Conservation (phyloP, 92 coral and sea anemone species). For the Actinernus sp. region DNA sequence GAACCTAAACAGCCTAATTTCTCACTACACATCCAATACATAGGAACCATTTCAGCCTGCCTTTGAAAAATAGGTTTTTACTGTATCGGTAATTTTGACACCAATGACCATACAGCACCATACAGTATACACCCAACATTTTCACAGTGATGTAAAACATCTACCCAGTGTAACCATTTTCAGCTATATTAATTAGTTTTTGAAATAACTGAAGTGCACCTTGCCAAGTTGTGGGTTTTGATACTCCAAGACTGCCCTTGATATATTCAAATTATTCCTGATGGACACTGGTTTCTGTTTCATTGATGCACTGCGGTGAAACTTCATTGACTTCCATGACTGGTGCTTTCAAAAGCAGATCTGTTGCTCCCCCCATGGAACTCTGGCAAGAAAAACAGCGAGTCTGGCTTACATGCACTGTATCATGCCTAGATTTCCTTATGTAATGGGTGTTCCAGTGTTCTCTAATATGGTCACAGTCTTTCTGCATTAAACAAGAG, state of each 20-base stretch:
- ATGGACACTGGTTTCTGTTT: constrained; percentile 23
- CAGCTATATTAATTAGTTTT: constrained; percentile 21
- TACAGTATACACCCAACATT: too few relatives aligned
- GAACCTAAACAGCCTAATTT: too few relatives aligned
- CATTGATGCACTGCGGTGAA: constrained; percentile 22
- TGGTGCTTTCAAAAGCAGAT: constrained; percentile 25
- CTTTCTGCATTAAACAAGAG: constrained; percentile 16
- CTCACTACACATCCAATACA: too few relatives aligned
- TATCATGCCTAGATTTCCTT: constrained; percentile 40
- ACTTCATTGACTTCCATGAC: constrained; percentile 30
- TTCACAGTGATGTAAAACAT: too few relatives aligned
- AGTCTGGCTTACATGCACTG: constrained; percentile 40
- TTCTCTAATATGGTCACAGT: constrained; percentile 36
- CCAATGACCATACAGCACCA: too few relatives aligned
- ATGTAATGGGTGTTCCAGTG: constrained; percentile 67
- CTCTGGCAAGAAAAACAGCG: constrained; percentile 39
- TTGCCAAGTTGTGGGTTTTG: constrained; percentile 40
- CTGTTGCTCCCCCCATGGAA: constrained; percentile 22
- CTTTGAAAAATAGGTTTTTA: too few relatives aligned
- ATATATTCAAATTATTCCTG: constrained; percentile 48
- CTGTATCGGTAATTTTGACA: too few relatives aligned
- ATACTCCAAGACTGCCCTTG: constrained; percentile 41
- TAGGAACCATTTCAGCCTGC: too few relatives aligned
- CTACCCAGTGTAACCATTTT: constrained; percentile 24
- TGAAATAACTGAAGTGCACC: constrained; percentile 25